Percentiles rank a stretch among this genome's conserved stretches.
These are phyloP conservation scores for Papilio xuthus DNA, from an alignment of 1,140 invertebrate species.

Conservation along the genomic window DNA sequence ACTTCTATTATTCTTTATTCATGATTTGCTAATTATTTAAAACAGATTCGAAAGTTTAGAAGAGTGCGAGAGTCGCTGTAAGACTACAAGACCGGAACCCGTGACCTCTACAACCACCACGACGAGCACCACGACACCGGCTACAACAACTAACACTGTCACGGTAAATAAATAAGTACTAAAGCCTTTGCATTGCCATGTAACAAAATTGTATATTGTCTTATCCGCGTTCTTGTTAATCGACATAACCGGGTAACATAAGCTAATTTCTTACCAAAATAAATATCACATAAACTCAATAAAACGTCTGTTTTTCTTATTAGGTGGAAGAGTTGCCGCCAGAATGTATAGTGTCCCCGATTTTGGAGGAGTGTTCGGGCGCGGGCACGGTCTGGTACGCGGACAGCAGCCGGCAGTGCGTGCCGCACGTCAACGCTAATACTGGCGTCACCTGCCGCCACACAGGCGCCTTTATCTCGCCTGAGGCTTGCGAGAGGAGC, in stretches of 20 bases:
- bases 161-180: conserved; percentile 25
- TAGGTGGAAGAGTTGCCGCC: conserved; percentile 29
- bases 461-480: conserved; percentile 88
- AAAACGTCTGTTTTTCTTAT: neutral
- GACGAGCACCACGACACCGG: conserved; percentile 48
- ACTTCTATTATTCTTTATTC: neutral
- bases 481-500: conserved; percentile 91
- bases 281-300: neutral
- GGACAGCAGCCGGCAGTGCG: conserved; percentile 80
- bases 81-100: conserved; percentile 41
- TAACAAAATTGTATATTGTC: neutral
- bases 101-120: conserved; percentile 40
- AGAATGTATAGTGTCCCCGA: conserved; percentile 50
- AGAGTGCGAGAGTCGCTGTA: conserved; percentile 72
- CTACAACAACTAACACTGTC: conserved; percentile 64
- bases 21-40: conserved; percentile 1
- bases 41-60: conserved; percentile 66
- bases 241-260: neutral
- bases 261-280: neutral
- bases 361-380: conserved; percentile 53
- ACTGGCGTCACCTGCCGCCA: conserved; percentile 88
- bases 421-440: conserved; percentile 86
- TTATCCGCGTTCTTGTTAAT: neutral
- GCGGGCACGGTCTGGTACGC: conserved; percentile 82
- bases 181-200: neutral